Evolutionary conservation across 2,888 invertebrate species (phyloP).

Genomic region (Drosophila merina): DNA sequence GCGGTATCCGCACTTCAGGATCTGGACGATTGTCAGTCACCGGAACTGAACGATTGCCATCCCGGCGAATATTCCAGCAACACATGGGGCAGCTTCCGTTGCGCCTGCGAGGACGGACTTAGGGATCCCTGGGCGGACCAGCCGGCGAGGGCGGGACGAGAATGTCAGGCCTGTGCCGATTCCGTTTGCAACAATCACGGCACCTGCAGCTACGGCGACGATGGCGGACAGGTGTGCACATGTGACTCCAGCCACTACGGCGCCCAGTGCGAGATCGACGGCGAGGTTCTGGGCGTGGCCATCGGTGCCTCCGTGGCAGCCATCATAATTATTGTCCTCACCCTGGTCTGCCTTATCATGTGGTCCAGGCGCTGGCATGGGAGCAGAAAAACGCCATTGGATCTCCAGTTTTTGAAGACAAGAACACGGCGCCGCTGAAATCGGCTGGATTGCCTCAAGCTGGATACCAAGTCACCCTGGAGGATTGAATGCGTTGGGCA

Average conservation of each 20-base stretch:
- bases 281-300: slow-evolving; percentile 95
- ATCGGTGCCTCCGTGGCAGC: slow-evolving; percentile 95
- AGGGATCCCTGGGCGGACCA: slow-evolving; percentile 90
- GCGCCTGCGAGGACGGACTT: slow-evolving; percentile 90
- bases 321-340: slow-evolving; percentile 93
- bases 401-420: slow-evolving; percentile 94
- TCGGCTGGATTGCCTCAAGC: slow-evolving; percentile 87
- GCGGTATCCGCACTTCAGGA: slow-evolving; percentile 91
- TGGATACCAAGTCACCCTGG: slow-evolving; percentile 90
- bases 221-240: slow-evolving; percentile 85
- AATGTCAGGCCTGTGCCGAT: slow-evolving; percentile 91
- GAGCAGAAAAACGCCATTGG: slow-evolving; percentile 92
- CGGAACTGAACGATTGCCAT: slow-evolving; percentile 94
- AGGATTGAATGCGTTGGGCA: slow-evolving; percentile 94
- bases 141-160: slow-evolving; percentile 88
- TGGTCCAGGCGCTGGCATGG: slow-evolving; percentile 97
- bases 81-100: slow-evolving; percentile 90
- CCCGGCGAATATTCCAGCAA: slow-evolving; percentile 91
- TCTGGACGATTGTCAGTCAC: slow-evolving; percentile 92
- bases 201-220: slow-evolving; percentile 90
- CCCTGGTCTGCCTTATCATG: slow-evolving; percentile 93
- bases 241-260: slow-evolving; percentile 94
- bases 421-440: slow-evolving; percentile 90
- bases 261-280: slow-evolving; percentile 94
- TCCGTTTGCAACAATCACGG: slow-evolving; percentile 93